Percentiles rank a stretch among this genome's conserved stretches.
phyloP scores from a whole-genome alignment of 2,888 invertebrate genomes.

The Lydus trimaculatus region DNA sequence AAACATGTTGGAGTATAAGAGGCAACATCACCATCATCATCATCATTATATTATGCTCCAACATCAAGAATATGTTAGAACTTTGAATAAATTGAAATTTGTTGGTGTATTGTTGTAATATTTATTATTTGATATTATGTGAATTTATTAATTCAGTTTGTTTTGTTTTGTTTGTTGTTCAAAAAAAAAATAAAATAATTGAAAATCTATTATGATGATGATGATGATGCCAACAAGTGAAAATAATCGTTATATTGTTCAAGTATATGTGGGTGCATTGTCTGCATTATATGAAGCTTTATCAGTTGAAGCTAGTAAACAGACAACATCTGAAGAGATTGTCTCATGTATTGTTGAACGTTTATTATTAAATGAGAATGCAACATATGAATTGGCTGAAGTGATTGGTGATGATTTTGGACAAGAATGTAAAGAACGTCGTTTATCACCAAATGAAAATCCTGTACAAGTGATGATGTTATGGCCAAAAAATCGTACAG shows the following conservation, averaged over 20 bases:
- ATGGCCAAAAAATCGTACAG: slow-evolving; percentile 73
- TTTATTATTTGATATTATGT: no score
- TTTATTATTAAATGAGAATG: slow-evolving; percentile 67
- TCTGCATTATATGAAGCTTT: slow-evolving; percentile 89
- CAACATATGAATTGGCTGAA: slow-evolving; percentile 84
- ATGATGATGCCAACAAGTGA: slow-evolving; percentile 68
- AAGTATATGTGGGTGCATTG: slow-evolving; percentile 90
- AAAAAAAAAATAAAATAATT: slow-evolving; percentile 22
- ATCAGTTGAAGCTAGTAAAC: slow-evolving; percentile 90
- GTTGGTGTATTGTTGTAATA: background rate
- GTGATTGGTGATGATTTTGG: slow-evolving; percentile 87
- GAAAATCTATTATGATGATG: no score
- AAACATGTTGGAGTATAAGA: slow-evolving; percentile 14
- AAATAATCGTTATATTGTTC: slow-evolving; percentile 75
- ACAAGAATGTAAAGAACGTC: slow-evolving; percentile 90
- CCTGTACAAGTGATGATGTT: slow-evolving; percentile 84
- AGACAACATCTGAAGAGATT: slow-evolving; percentile 91
- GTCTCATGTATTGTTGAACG: slow-evolving; percentile 87
- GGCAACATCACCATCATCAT: background rate
- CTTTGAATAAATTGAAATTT: background rate
- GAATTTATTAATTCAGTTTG: background rate
- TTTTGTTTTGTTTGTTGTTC: background rate
- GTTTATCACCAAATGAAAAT: slow-evolving; percentile 81
- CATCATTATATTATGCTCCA: background rate
- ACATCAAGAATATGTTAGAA: slow-evolving; percentile 2